Conservation (phyloP, 2,888 invertebrate species). For the Bhutanitis thaidina region DNA sequence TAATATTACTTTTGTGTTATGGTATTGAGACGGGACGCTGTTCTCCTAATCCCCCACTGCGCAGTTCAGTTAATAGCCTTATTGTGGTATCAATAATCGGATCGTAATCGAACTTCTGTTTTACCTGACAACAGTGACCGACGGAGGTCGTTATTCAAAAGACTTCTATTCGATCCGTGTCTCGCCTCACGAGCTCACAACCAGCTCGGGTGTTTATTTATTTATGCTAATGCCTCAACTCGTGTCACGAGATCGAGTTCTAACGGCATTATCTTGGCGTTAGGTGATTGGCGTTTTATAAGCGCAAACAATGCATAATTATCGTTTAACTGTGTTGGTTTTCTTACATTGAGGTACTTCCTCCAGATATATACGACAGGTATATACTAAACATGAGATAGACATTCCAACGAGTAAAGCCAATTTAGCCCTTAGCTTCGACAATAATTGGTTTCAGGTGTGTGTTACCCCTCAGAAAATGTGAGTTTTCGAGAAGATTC, state of each 20-base stretch:
- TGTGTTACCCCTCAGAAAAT: too few relatives aligned
- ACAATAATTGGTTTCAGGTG: too few relatives aligned
- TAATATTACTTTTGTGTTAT: too few relatives aligned
- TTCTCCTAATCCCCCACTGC: too few relatives aligned
- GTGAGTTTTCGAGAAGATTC: too few relatives aligned
- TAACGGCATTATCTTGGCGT: slow-evolving; percentile 10
- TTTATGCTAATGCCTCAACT: slow-evolving; percentile 16
- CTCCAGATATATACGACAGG: too few relatives aligned
- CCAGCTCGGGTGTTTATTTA: slow-evolving; percentile 12
- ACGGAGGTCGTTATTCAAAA: not conserved
- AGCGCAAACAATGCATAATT: slow-evolving; percentile 1
- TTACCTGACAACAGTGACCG: not conserved
- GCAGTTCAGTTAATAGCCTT: too few relatives aligned
- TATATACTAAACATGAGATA: too few relatives aligned
- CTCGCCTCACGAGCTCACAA: not conserved
- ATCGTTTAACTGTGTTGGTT: not conserved
- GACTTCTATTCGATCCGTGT: not conserved
- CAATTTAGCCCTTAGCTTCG: too few relatives aligned
- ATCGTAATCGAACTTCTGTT: not conserved
- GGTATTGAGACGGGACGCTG: too few relatives aligned
- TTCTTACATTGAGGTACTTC: not conserved
- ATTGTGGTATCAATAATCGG: not conserved
- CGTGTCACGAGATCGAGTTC: slow-evolving; percentile 18
- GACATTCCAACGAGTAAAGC: too few relatives aligned
- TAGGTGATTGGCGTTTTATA: slow-evolving; percentile 1